Conservation (phyloP, 1,140 invertebrate genomes). For the Adelges cooleyi region DNA sequence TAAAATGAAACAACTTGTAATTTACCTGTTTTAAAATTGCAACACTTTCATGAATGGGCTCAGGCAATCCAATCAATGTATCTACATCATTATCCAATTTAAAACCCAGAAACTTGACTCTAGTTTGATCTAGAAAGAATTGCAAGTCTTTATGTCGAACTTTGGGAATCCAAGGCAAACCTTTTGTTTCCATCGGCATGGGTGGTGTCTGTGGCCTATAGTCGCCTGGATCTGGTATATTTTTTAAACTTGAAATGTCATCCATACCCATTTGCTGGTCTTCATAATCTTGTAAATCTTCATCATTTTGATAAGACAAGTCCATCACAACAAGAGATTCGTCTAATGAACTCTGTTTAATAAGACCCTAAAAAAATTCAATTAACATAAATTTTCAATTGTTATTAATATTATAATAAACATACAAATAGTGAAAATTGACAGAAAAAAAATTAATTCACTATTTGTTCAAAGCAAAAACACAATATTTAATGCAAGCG, state of each 20-base stretch:
- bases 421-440: too few relatives aligned
- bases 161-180: slow-evolving; percentile 90
- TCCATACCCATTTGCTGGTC: neutral
- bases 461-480: too few relatives aligned
- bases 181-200: slow-evolving; percentile 39
- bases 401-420: too few relatives aligned
- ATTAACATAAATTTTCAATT: too few relatives aligned
- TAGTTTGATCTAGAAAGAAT: slow-evolving; percentile 75
- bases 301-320: slow-evolving; percentile 32
- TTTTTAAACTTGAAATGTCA: slow-evolving; percentile 11
- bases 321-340: slow-evolving; percentile 48
- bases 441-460: too few relatives aligned
- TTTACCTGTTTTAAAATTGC: slow-evolving; percentile 62
- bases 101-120: slow-evolving; percentile 92
- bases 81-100: slow-evolving; percentile 69
- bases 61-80: slow-evolving; percentile 81
- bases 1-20: too few relatives aligned
- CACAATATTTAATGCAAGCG: too few relatives aligned
- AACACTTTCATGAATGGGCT: slow-evolving; percentile 90
- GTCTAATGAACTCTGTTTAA: slow-evolving; percentile 89
- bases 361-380: slow-evolving; percentile 50
- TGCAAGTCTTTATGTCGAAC: slow-evolving; percentile 90
- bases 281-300: slow-evolving; percentile 22
- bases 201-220: slow-evolving; percentile 36
- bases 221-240: slow-evolving; percentile 2